These are phyloP conservation scores for Phrynocephalus forsythii DNA, from an alignment of 2,797 vertebrate genomes.

Conservation along the genomic window DNA sequence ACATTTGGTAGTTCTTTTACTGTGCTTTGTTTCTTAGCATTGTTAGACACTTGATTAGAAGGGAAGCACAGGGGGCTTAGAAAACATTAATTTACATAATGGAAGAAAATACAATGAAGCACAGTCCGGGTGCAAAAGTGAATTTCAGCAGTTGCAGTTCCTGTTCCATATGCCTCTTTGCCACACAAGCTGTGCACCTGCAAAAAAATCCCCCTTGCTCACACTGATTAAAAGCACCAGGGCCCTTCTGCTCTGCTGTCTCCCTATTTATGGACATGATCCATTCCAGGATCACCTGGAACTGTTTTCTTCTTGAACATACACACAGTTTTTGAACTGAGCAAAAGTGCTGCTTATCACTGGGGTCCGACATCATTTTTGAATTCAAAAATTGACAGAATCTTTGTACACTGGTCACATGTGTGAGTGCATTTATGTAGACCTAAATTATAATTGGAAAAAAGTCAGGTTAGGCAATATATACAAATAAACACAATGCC, in stretches of 20 bases:
- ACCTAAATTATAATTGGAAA: not conserved
- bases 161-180: not conserved
- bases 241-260: not conserved
- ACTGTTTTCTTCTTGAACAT: not conserved
- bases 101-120: not conserved
- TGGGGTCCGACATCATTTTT: not conserved
- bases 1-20: not conserved
- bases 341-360: not conserved
- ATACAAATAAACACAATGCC: not conserved
- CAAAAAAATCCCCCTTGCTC: not conserved
- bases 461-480: not conserved
- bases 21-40: constrained; percentile 1
- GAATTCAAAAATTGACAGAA: not conserved
- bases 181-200: not conserved
- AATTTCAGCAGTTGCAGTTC: not conserved
- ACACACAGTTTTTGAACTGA: accelerated
- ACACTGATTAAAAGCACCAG: not conserved
- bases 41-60: not conserved
- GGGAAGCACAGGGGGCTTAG: not conserved
- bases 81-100: not conserved
- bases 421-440: not conserved
- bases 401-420: not conserved
- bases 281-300: not conserved
- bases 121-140: not conserved
- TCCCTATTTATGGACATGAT: not conserved